A percentile compares a stretch with the other conserved stretches of the same genome.
These are phyloP conservation scores for Notoglanidium macrostoma DNA, from an alignment of 2,797 vertebrate genomes.

Conservation along the genomic window DNA sequence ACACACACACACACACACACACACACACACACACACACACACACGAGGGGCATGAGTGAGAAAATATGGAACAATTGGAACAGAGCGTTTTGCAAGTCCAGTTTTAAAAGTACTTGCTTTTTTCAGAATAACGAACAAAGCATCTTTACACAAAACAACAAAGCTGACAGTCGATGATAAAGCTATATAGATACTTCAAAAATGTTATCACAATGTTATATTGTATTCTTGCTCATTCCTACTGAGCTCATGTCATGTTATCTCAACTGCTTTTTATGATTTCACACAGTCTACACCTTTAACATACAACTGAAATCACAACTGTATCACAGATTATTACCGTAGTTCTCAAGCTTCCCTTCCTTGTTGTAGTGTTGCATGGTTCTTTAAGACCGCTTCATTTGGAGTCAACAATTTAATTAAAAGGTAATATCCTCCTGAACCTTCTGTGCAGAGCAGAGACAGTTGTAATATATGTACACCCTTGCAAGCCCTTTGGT, in stretches of 20 bases:
- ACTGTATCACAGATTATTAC: not conserved
- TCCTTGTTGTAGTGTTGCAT: not conserved
- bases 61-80: not conserved
- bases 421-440: not conserved
- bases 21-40: no score
- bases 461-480: not conserved
- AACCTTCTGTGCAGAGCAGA: not conserved
- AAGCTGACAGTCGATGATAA: no score
- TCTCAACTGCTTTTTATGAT: not conserved
- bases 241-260: not conserved
- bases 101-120: not conserved
- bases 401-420: not conserved
- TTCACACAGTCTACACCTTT: not conserved
- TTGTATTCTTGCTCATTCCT: not conserved
- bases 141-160: no score
- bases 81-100: not conserved
- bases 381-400: not conserved
- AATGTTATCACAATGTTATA: not conserved
- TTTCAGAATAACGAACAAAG: not conserved
- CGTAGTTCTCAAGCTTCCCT: not conserved
- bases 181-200: no score
- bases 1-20: no score
- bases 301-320: not conserved
- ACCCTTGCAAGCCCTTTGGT: not conserved
- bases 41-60: no score